A percentile compares a stretch with the other conserved stretches of the same genome.
Evolutionary conservation across 2,113 vertebrate species (phyloP).

Genomic region (Calonectris borealis): DNA sequence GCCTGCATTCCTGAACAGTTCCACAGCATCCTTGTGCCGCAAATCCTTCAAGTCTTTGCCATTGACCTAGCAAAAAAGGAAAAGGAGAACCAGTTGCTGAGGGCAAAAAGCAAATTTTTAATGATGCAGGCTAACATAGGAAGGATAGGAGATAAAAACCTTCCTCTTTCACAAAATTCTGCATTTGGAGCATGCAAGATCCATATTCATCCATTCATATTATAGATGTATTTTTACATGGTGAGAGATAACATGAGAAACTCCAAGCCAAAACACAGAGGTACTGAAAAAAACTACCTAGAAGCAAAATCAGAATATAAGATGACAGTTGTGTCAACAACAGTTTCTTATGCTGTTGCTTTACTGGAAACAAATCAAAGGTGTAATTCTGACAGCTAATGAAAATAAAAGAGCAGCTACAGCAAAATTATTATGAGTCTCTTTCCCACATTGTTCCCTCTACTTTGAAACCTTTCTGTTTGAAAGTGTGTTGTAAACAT

Average conservation of each 20-base stretch:
- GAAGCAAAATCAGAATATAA: background rate
- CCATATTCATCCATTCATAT: background rate
- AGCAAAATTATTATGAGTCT: background rate
- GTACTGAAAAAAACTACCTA: background rate
- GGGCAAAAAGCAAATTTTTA: background rate
- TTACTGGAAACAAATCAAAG: constrained; percentile 24
- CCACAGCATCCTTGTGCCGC: constrained; percentile 84
- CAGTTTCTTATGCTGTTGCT: background rate
- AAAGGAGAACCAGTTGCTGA: background rate
- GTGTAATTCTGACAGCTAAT: background rate
- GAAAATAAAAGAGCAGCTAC: background rate
- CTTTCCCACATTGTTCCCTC: background rate
- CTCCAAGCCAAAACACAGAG: background rate
- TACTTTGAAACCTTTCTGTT: background rate
- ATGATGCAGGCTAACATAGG: background rate
- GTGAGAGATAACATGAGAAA: background rate
- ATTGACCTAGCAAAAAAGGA: constrained; percentile 81
- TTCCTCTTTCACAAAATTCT: background rate
- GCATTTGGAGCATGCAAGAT: background rate
- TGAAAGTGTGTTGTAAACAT: background rate
- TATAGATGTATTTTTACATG: background rate
- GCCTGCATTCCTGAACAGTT: constrained; percentile 88
- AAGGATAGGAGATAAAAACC: background rate
- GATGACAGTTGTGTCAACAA: background rate
- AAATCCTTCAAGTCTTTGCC: constrained; percentile 81